phyloP scores from a whole-genome alignment of 2,888 invertebrate species.

The Salticus scenicus region DNA sequence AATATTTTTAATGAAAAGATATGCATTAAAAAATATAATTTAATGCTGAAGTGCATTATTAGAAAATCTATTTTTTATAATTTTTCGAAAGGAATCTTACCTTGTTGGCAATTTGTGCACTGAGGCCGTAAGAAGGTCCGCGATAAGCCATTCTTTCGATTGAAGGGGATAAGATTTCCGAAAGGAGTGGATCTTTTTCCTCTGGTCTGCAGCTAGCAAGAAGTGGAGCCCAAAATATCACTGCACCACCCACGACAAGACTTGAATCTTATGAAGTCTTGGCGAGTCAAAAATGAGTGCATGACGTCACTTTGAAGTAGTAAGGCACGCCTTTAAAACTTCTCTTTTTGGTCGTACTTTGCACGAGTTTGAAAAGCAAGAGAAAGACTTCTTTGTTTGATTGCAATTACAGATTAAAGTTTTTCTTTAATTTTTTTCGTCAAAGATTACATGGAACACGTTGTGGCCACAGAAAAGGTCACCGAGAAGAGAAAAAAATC shows the following conservation, averaged over 20 bases:
- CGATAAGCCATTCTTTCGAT: conserved; percentile 71
- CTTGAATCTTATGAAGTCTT: conserved; percentile 64
- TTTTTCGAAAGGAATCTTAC: conserved; percentile 64
- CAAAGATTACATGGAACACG: background rate
- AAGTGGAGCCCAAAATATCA: conserved; percentile 64
- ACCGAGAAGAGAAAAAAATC: background rate
- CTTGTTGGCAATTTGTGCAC: conserved; percentile 73
- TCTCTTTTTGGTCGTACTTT: conserved; percentile 62
- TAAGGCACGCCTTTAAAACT: conserved; percentile 54
- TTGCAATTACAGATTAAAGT: conserved; percentile 25
- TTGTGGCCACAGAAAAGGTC: conserved; percentile 1
- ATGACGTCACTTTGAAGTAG: conserved; percentile 61
- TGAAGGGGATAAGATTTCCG: background rate
- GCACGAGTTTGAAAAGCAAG: conserved; percentile 26
- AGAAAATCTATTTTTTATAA: too few species aligned
- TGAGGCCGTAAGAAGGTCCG: conserved; percentile 72
- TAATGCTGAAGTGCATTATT: too few species aligned
- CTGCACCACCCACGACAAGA: conserved; percentile 59
- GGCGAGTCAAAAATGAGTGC: conserved; percentile 55
- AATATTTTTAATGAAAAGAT: too few species aligned
- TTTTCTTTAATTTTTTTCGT: too few species aligned
- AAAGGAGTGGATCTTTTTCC: conserved; percentile 23
- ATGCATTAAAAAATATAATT: too few species aligned
- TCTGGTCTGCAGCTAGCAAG: conserved; percentile 42
- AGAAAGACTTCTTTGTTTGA: conserved; percentile 50